Evolutionary conservation across 2,797 vertebrate species (phyloP), one percentile per base, ranked within the genome.

Genomic region (Hozukius guyotensis): DNA sequence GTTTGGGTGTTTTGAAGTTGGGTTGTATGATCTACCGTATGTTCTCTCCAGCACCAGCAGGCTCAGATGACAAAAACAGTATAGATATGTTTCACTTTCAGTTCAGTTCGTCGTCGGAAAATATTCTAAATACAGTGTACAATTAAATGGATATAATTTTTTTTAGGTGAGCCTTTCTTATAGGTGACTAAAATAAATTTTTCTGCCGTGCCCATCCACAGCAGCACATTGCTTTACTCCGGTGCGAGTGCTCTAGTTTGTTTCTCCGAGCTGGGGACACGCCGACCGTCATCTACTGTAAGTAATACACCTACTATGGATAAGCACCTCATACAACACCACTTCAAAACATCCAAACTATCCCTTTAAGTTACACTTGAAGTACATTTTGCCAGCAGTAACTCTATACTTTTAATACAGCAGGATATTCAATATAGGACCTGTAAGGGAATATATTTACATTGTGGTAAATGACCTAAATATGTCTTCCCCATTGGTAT

Each of bases 171-270:
- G 42, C 42, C 16, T 20, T 0, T 20, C 16, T 49, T 49, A 20
- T 4, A 49, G 42, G 3, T 18, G 42, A 18, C 42, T 46, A 18
- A 46, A 46, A 46, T 46, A 46, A 0, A 0, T 46, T 46, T 46
- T 46, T 46, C 16, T 46, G 42, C 16, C 16, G 0, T 46, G 42
- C 42, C 42, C 42, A 46, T 8, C 42, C 42, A 46, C 42, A 0
- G 42, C 42, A 46, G 42, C 16, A 46, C 42, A 46, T 46, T 46
- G 42, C 42, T 46, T 46, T 46, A 16, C 42, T 46, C 42, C 42
- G 42, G 42, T 46, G 42, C 1, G 3, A 8, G 42, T 49, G 42
- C 42, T 49, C 42, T 7, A 49, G 16, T 0, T 16, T 49, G 16
- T 20, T 49, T 49, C 42, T 49, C 42, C 3, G 1, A 18, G 42